Evolutionary conservation across 2,113 vertebrate genomes (phyloP).

Genomic region (Casuarius casuarius): DNA sequence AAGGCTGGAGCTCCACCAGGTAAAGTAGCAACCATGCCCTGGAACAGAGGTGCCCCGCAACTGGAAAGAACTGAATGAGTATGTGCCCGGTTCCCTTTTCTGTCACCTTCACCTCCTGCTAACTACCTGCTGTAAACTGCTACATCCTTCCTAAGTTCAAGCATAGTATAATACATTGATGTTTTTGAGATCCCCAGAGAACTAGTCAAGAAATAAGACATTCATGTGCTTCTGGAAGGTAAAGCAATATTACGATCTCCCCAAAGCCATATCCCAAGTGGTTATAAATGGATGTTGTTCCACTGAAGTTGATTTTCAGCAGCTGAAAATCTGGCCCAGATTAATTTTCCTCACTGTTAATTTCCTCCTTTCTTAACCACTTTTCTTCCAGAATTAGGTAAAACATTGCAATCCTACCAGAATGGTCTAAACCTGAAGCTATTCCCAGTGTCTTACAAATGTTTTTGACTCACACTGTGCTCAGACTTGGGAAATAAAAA

Average conservation of each 20-base stretch:
- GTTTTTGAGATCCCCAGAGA: not conserved
- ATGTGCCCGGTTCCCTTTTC: not conserved
- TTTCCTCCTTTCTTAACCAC: not conserved
- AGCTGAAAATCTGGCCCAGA: not conserved
- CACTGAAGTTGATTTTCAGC: not conserved
- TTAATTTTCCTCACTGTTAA: not conserved
- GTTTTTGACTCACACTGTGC: not conserved
- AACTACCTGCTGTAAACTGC: not conserved
- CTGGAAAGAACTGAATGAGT: not conserved
- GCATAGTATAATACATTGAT: not conserved
- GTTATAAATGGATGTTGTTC: not conserved
- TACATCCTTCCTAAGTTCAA: not conserved
- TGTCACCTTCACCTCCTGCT: not conserved
- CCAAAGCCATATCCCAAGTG: not conserved
- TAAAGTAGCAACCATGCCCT: not conserved
- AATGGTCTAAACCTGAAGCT: not conserved
- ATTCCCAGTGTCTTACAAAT: not conserved
- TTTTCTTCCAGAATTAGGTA: not conserved
- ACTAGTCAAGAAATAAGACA: not conserved
- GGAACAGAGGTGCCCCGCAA: not conserved
- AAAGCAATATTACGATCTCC: not conserved
- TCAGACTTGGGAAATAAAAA: not conserved
- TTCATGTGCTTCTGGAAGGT: not conserved
- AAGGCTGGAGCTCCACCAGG: not conserved
- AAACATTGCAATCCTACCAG: not conserved